A percentile compares a stretch with the other conserved stretches of the same genome.
These are phyloP conservation scores for Petrolisthes manimaculis DNA, from an alignment of 2,888 invertebrate species.

Conservation along the genomic window DNA sequence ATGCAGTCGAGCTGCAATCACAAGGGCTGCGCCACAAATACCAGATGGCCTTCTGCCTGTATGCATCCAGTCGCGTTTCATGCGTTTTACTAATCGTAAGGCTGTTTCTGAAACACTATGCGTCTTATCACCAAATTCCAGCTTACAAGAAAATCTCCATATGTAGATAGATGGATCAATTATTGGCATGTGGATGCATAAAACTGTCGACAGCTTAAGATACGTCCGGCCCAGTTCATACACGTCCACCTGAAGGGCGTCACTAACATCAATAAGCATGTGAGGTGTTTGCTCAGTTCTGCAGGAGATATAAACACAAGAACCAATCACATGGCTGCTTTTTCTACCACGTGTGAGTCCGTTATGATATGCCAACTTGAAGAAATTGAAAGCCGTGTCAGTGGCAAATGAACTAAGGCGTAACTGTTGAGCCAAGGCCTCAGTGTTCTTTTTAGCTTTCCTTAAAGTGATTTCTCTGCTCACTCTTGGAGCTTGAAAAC, in stretches of 20 bases:
- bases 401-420: conserved; percentile 89
- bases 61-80: conserved; percentile 98
- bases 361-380: conserved; percentile 88
- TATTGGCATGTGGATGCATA: conserved; percentile 91
- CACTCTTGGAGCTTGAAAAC: conserved; percentile 76
- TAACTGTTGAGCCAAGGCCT: conserved; percentile 86
- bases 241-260: conserved; percentile 94
- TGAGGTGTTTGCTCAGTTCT: conserved; percentile 94
- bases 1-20: conserved; percentile 81
- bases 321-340: conserved; percentile 91
- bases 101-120: conserved; percentile 97
- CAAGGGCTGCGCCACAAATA: conserved; percentile 90
- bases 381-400: conserved; percentile 93
- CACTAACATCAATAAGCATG: conserved; percentile 96
- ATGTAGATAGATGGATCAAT: conserved; percentile 96
- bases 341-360: conserved; percentile 92
- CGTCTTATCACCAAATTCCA: conserved; percentile 91
- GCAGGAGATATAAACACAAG: conserved; percentile 97
- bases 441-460: conserved; percentile 88
- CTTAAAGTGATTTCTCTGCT: conserved; percentile 92
- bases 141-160: conserved; percentile 90
- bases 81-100: conserved; percentile 90
- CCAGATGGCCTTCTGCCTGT: conserved; percentile 96
- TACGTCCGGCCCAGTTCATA: conserved; percentile 95
- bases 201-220: conserved; percentile 85